These are phyloP conservation scores for Ceratina japonica DNA, from an alignment of 1,140 invertebrate species.

Conservation along the genomic window DNA sequence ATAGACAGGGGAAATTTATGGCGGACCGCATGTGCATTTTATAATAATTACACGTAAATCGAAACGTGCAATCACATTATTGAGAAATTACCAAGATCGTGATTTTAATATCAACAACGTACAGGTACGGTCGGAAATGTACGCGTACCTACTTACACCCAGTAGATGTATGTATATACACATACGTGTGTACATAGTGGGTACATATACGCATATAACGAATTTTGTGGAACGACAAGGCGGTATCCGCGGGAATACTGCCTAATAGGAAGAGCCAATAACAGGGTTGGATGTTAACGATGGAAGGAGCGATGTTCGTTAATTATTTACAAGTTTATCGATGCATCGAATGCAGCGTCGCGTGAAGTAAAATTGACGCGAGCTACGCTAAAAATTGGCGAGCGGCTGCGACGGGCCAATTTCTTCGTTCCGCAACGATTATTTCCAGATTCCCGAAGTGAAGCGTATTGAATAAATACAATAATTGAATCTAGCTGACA, in stretches of 20 bases:
- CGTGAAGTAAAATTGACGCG: slow-evolving; percentile 60
- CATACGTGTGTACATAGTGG: not conserved
- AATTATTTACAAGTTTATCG: slow-evolving; percentile 71
- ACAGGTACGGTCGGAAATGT: too few relatives aligned
- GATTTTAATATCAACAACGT: not conserved
- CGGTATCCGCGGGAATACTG: slow-evolving; percentile 41
- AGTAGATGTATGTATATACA: too few relatives aligned
- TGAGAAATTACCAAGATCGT: slow-evolving; percentile 21
- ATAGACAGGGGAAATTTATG: too few relatives aligned
- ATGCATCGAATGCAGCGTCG: slow-evolving; percentile 58
- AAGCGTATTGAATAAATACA: not conserved
- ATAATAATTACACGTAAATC: too few relatives aligned
- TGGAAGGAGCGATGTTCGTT: slow-evolving; percentile 57
- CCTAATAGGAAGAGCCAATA: slow-evolving; percentile 62
- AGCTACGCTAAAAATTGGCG: slow-evolving; percentile 52
- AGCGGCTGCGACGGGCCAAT: slow-evolving; percentile 49
- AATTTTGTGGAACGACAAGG: slow-evolving; percentile 51
- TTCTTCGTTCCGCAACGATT: slow-evolving; percentile 62
- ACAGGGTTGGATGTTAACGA: slow-evolving; percentile 61
- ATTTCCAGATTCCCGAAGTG: slow-evolving; percentile 32
- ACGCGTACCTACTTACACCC: too few relatives aligned
- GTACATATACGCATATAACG: slow-evolving; percentile 35
- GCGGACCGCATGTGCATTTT: too few relatives aligned
- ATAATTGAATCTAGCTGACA: slow-evolving; percentile 25
- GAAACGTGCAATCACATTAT: slow-evolving; percentile 30